Percentiles rank a stretch among this genome's conserved stretches.
phyloP scores from a whole-genome alignment of 2,888 invertebrate species.

The Malacosoma neustria region DNA sequence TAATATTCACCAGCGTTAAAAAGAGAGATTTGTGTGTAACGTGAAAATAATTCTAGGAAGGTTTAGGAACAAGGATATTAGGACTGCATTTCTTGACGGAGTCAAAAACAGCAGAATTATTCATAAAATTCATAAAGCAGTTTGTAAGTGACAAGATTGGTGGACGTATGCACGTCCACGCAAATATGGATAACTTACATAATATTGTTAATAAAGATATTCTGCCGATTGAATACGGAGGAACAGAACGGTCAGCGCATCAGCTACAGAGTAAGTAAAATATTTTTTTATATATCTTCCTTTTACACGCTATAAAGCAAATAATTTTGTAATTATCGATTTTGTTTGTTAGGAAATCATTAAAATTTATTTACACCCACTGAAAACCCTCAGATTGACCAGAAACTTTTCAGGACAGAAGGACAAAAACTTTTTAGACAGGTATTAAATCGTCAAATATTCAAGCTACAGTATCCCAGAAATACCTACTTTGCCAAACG shows the following conservation, averaged over 20 bases:
- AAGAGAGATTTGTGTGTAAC: too few relatives aligned
- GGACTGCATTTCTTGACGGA: constrained; percentile 27
- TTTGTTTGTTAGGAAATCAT: too few relatives aligned
- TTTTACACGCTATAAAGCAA: too few relatives aligned
- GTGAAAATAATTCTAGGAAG: constrained; percentile 20
- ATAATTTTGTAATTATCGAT: too few relatives aligned
- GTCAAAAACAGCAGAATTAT: constrained; percentile 29
- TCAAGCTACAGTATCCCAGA: too few relatives aligned
- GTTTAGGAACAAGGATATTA: constrained; percentile 25
- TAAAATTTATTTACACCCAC: too few relatives aligned
- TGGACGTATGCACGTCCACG: constrained; percentile 20
- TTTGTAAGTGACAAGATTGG: constrained; percentile 29
- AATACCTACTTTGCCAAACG: too few relatives aligned
- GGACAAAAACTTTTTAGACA: too few relatives aligned
- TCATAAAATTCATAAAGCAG: constrained; percentile 27
- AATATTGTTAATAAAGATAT: constrained; percentile 20
- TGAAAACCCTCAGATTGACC: too few relatives aligned
- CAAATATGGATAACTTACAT: constrained; percentile 19
- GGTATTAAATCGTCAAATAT: too few relatives aligned
- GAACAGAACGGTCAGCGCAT: constrained; percentile 20
- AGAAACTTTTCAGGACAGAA: too few relatives aligned
- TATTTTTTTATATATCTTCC: background rate
- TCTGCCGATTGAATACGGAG: constrained; percentile 30
- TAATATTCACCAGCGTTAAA: too few relatives aligned
- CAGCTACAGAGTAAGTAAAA: constrained; percentile 19